Evolutionary conservation across 2,113 vertebrate species (phyloP), one percentile per base, ranked within the genome.

Genomic region (Podocnemis expansa): DNA sequence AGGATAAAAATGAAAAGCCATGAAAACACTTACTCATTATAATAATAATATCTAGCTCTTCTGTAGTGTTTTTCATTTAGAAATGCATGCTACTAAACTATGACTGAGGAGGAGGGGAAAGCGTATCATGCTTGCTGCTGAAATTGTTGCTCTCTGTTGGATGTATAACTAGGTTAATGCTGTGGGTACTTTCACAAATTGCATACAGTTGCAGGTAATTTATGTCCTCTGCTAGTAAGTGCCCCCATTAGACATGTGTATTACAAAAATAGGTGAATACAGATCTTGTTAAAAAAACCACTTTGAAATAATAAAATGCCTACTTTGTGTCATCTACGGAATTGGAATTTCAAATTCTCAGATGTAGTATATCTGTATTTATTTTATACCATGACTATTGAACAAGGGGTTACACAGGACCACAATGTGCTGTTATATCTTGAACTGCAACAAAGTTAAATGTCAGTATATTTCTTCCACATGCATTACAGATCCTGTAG

Each of bases 401-500:
- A 82, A 78, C 41, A 78, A 78, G 49, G 14, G 43, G 21, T 29
- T 21, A 19, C 82, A 45, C 31, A 47, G 38, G 54, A 24, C 17
- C 91, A 58, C 49, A 82, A 43, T 83, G 63, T 83, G n/a, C 60
- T 88, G 13, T 27, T 95, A 34, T 38, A 31, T 91, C 91, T 91
- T 79, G 56, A 75, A 47, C 84, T 38, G 4, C 14, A 88, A 6
- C 78, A 0, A 41, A 84, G 8, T 78, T 80, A 49, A 83, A 87
- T 87, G 52, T 78, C 80, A 88, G 52, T 89, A 21, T 1, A 4
- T 94, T 90, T 3, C 0, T 84, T 87, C 93, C 3, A 21, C 13
- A 9, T 86, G 8, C 7, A 16, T 88, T 95, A 5, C 80, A 99
- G 99, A 99, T 98, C 99, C 99, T 21, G 99, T 99, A 75, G 99